These are phyloP conservation scores for Progne subis DNA, from an alignment of 2,113 vertebrate genomes.

Conservation along the genomic window DNA sequence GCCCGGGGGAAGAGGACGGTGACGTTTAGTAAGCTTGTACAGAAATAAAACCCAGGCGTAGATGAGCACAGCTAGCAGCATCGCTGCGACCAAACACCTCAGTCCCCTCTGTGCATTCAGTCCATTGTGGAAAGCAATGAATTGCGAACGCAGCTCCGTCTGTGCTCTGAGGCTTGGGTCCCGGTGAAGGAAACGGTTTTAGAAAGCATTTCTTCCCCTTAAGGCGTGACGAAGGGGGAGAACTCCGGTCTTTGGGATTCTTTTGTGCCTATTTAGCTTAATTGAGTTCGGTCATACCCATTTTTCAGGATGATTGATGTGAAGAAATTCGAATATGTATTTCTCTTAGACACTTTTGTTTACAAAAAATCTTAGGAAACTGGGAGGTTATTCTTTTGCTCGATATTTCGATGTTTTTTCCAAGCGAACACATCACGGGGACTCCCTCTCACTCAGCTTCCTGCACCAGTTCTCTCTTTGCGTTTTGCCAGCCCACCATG, in stretches of 20 bases:
- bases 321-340: neutral
- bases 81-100: neutral
- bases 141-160: neutral
- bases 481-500: fast-evolving
- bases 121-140: neutral
- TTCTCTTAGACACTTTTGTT: neutral
- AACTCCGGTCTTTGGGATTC: neutral
- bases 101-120: fast-evolving
- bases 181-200: neutral
- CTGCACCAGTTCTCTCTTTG: neutral
- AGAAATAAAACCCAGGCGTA: too few relatives aligned
- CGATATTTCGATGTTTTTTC: neutral
- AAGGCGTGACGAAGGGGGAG: neutral
- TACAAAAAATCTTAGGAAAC: neutral
- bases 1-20: too few relatives aligned
- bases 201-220: neutral
- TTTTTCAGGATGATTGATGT: neutral
- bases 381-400: neutral
- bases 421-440: neutral
- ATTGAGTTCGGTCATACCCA: neutral
- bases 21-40: too few relatives aligned
- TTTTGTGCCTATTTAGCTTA: neutral
- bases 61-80: too few relatives aligned
- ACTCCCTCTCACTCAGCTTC: neutral
- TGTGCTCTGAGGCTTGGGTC: neutral